Evolutionary conservation across 2,888 invertebrate genomes (phyloP), one percentile per base, ranked within the genome.

Genomic region (Mesorhabditis belari): DNA sequence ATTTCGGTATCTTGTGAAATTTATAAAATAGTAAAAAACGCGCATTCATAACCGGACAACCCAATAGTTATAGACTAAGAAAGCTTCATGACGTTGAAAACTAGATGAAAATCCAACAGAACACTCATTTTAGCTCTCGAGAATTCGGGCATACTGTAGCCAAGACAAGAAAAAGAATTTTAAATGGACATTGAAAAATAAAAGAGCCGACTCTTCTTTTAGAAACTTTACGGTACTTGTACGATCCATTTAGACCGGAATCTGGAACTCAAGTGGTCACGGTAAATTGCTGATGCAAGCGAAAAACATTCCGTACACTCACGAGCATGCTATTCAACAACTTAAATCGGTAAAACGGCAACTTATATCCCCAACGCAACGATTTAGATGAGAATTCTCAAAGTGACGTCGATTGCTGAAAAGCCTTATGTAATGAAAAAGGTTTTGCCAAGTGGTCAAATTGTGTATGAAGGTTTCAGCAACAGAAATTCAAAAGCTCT

Each of bases 381-480:
- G 1, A 1, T n/a, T 49, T 23, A 76, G 65, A 66, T 69, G 44
- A 62, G 71, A 35, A 63, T 73, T 5, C 57, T 83, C n/a, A 74
- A 73, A 57, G 80, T 82, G 0, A 80, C 80, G 0, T 81, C 81
- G 2, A 76, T 80, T 19, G 73, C 82, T 79, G 83, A 83, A 57
- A 69, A 74, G 4, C 83, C 83, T 0, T 83, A 83, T 69, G 81
- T 83, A 12, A 81, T 81, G 72, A 62, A 75, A 55, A 80, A 73
- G 58, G 57, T 71, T 0, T 28, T 73, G 44, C 70, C 74, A 9
- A 67, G 77, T 61, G 81, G 80, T 51, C 88, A 89, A 80, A 86
- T 86, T 68, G 84, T 88, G 60, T 89, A 88, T 55, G 63, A 63
- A 23, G 63, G 17, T 2, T 83, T 89, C 89, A 81, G 23, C 6